Evolutionary conservation across 2,113 vertebrate species (phyloP).

Genomic region (Nerophis ophidion): DNA sequence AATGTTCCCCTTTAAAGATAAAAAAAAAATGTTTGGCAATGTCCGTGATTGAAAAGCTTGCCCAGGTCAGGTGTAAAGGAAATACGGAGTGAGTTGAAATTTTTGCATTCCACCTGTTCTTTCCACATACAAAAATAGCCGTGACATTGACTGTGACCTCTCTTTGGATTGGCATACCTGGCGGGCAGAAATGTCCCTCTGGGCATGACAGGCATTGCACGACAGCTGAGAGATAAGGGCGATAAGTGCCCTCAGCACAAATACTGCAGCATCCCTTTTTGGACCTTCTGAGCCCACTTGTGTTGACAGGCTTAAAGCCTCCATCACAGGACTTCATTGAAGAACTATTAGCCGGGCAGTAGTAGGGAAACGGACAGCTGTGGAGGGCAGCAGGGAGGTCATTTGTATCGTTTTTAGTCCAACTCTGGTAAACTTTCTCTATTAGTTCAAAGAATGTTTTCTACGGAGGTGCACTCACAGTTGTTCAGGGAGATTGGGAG

Average conservation of each 20-base stretch:
- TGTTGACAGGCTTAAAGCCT: constrained; percentile 77
- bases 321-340: constrained; percentile 69
- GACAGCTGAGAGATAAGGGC: constrained; percentile 36
- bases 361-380: constrained; percentile 85
- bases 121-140: neutral
- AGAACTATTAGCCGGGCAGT: constrained; percentile 80
- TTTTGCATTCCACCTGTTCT: too few species aligned
- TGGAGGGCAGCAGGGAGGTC: constrained; percentile 30
- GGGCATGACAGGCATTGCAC: constrained; percentile 79
- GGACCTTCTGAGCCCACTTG: constrained; percentile 73
- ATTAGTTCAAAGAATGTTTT: neutral
- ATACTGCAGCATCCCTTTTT: constrained; percentile 71
- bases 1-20: too few species aligned
- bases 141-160: neutral
- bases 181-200: constrained; percentile 78
- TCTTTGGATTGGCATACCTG: constrained; percentile 59
- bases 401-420: constrained; percentile 36
- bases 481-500: constrained; percentile 73
- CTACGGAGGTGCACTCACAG: constrained; percentile 64
- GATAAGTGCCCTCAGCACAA: constrained; percentile 80
- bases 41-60: too few species aligned
- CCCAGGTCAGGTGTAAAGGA: neutral
- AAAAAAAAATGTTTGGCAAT: too few species aligned
- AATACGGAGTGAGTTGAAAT: neutral
- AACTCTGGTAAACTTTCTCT: neutral